Base-by-base conservation (phyloP, 1,140 invertebrate genomes). In the Tribolium castaneum region DNA sequence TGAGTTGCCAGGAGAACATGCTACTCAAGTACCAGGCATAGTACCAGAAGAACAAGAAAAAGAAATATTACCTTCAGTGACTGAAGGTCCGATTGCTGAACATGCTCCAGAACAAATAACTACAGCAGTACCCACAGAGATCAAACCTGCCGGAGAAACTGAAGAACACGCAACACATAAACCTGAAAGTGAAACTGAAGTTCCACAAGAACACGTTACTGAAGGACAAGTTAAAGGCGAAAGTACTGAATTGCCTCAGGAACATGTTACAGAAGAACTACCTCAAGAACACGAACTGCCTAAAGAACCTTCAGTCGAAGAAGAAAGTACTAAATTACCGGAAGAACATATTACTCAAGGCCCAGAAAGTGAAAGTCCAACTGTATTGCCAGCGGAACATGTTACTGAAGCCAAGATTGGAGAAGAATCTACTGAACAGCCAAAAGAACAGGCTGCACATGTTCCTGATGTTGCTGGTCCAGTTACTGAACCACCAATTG, bases 21-120 rank as follows among this genome's bases (percentile, higher is more conserved):
- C 6, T 62, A 66, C 78, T 22, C 30, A 71, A 71, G 52, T 70
- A 39, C 66, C 82, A 39, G 76, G 75, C 78, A 25, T 34, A 66
- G 52, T 70, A 39, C 66, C 82, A 39, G 76, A 78, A 80, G 35
- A 30, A 66, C 74, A 78, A 19, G 83, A 78, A 19, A 76, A 83
- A 77, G 25, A 30, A 30, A 30, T 2, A 30, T 30, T 30, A 30
- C 25, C 25, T 30, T 30, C 25, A 0, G 25, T 1, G 25, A 30
- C 25, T 30, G 25, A 30, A 30, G 6, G 25, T 3, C 5, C 25
- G 25, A 4, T 30, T 6, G 5, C 25, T 30, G 25, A 30, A 30
- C 3, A 30, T 30, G 25, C 25, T 30, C 25, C 25, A 30, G 25
- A 30, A 30, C 25, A 30, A 30, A 30, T 30, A 5, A 30, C 6